These are phyloP conservation scores for Coluber constrictor DNA, from an alignment of 2,797 vertebrate genomes.

Conservation along the genomic window DNA sequence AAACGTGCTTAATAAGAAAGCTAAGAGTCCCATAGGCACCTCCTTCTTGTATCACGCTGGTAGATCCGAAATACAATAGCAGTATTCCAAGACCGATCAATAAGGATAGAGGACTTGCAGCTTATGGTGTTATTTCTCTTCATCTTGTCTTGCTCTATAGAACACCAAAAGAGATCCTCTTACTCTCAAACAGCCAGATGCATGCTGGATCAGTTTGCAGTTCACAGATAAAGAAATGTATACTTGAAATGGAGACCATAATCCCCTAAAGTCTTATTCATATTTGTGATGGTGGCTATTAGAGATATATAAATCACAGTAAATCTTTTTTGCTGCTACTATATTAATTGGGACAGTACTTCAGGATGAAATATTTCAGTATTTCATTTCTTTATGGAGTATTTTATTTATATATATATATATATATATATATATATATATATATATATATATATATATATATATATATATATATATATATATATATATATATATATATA, in stretches of 20 bases:
- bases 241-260: neutral
- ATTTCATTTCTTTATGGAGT: neutral
- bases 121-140: conserved; percentile 21
- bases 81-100: conserved; percentile 71
- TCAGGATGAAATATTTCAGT: neutral
- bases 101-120: conserved; percentile 63
- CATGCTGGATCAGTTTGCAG: neutral
- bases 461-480: too few relatives aligned
- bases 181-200: neutral
- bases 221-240: neutral
- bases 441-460: too few relatives aligned
- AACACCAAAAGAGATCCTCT: neutral
- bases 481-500: too few relatives aligned
- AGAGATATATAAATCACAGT: neutral
- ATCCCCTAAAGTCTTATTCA: neutral
- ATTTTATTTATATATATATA: neutral
- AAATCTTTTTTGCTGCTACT: neutral
- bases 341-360: neutral
- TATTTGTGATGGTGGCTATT: neutral
- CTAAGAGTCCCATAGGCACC: conserved; percentile 71
- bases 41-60: conserved; percentile 66
- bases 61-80: conserved; percentile 78
- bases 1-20: conserved; percentile 63
- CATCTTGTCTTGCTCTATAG: conserved; percentile 13
- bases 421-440: neutral